Base-by-base conservation (phyloP, 1,140 invertebrate species). In the Pissodes strobi region DNA sequence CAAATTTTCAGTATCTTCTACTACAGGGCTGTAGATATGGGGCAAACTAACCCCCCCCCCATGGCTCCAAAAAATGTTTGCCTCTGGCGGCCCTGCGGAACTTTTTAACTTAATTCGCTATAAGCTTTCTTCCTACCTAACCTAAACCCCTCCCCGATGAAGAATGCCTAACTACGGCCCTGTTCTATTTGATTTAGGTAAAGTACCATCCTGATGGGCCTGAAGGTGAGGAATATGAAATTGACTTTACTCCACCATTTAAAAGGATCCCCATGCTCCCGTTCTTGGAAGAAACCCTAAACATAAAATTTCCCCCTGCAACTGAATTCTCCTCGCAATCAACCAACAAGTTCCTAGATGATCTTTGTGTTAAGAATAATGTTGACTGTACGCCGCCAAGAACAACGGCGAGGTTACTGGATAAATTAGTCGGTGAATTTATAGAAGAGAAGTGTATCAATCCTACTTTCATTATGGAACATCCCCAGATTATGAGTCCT, bases 401-500 rank as follows among this genome's bases (percentile, higher is more conserved):
- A 72, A 99, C 98, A 9, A 87, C 93, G 18, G 89, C 96, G 1
- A 86, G 98, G 69, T 81, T 99, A 49, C 80, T 99, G 10, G 98
- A 99, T 79, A 99, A 99, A 82, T 86, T 95, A 46, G 96, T 97
- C 39, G 97, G 97, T 12, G 92, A 98, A 66, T 99, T 94, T 73
- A 86, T 99, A 46, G 98, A 99, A 84, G 92, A 95, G 67, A 87
- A 88, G 51, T 98, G 95, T 78, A 90, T 98, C 52, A 98, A 95
- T 83, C 98, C 98, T 6, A 97, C 97, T 22, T 99, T 95, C 76
- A 97, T 99, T 66, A 87, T 90, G 70, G 94, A 99, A 72, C 98
- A 99, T 84, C 98, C 98, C 4, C 93, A 98, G 86, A 89, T 99
- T 22, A 99, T 99, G 98, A 97, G 94, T 72, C 98, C 98, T 0